Conservation (phyloP, 2,797 vertebrate genomes). For the Coilia nasus region DNA sequence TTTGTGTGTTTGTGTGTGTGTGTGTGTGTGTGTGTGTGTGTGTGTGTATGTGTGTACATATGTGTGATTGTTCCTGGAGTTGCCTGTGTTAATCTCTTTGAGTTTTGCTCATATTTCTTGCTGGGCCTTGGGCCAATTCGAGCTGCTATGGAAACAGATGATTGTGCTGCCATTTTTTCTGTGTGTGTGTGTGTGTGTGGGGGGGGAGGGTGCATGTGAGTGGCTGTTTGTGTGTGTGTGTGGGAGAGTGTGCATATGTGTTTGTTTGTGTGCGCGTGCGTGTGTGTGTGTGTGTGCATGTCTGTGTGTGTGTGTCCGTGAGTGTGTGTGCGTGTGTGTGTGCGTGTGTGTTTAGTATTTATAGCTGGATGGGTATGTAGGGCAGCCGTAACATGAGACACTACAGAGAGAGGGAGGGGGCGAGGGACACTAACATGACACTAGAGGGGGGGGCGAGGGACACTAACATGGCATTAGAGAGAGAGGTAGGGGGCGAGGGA, state of each 20-base stretch:
- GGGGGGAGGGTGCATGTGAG: not conserved
- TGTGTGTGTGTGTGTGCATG: not conserved
- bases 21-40: slow-evolving; percentile 22
- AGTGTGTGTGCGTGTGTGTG: slow-evolving; percentile 29
- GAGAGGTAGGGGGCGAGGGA: no score
- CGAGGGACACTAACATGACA: no score
- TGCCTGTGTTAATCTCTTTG: not conserved
- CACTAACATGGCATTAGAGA: no score
- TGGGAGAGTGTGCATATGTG: not conserved
- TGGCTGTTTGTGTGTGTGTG: slow-evolving; percentile 1
- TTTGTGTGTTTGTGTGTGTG: slow-evolving; percentile 24
- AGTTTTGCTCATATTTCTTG: not conserved
- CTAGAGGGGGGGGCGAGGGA: no score
- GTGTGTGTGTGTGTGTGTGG: slow-evolving; percentile 35
- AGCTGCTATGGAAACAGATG: not conserved
- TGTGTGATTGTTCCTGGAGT: not conserved
- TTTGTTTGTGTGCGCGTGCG: slow-evolving; percentile 23
- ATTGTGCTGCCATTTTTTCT: not conserved
- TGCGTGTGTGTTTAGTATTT: slow-evolving; percentile 43
- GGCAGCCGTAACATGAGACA: slow-evolving; percentile 43
- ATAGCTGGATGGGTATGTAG: slow-evolving; percentile 69
- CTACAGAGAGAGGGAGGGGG: no score
- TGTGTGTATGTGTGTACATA: slow-evolving; percentile 10
- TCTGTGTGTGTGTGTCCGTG: not conserved
- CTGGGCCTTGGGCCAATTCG: not conserved